These are phyloP conservation scores for Lepidochitona cinerea DNA, from an alignment of 2,888 invertebrate species.

Conservation along the genomic window DNA sequence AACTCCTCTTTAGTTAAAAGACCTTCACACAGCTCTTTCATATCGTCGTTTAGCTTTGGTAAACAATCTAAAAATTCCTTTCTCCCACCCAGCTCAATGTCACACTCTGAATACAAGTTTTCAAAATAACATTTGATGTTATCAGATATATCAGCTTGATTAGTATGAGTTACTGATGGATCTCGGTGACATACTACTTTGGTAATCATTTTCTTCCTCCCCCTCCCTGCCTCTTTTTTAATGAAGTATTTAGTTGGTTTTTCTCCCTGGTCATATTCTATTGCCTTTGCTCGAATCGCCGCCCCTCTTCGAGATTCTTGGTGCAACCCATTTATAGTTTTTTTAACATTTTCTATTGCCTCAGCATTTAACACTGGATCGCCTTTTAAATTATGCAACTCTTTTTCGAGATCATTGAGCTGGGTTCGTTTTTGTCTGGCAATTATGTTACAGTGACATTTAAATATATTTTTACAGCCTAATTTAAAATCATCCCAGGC, in stretches of 20 bases:
- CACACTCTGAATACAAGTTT: too few relatives aligned
- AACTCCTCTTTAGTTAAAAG: neutral
- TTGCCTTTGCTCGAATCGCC: neutral
- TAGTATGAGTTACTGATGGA: too few relatives aligned
- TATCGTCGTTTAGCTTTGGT: neutral
- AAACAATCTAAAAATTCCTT: too few relatives aligned
- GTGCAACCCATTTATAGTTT: neutral
- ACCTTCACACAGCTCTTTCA: neutral
- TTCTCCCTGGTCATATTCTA: neutral
- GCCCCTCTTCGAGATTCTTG: neutral
- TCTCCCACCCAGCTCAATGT: too few relatives aligned
- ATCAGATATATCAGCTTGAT: too few relatives aligned
- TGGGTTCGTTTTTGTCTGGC: neutral
- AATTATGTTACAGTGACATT: neutral
- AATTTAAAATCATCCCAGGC: neutral
- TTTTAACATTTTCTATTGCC: neutral
- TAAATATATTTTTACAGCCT: neutral
- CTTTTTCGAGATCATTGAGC: neutral
- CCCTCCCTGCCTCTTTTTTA: neutral
- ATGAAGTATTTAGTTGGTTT: conserved; percentile 1
- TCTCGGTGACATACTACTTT: neutral
- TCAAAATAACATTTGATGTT: too few relatives aligned
- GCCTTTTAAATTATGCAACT: neutral
- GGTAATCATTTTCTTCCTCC: neutral
- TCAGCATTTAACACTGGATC: neutral